These are phyloP conservation scores for Melanotaenia trifasciata DNA, from an alignment of 2,797 vertebrate genomes.

Conservation along the genomic window DNA sequence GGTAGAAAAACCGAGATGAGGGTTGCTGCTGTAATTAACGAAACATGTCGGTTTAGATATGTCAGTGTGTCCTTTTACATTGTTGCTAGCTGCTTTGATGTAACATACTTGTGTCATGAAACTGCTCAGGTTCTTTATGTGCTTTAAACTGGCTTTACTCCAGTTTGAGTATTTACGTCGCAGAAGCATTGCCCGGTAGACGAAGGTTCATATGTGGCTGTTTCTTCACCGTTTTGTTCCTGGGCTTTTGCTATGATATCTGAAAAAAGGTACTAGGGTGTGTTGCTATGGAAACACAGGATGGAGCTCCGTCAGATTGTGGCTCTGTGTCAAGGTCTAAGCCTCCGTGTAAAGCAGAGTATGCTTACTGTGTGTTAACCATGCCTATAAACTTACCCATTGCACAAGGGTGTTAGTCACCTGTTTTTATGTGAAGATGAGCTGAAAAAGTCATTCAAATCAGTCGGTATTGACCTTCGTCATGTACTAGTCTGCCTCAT, in stretches of 20 bases:
- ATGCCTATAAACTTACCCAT: constrained; percentile 59
- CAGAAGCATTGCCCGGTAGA: constrained; percentile 45
- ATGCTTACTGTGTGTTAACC: constrained; percentile 74
- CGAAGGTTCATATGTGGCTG: constrained; percentile 49
- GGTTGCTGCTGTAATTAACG: constrained; percentile 60
- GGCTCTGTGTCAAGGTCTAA: constrained; percentile 81
- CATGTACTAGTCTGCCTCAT: constrained; percentile 3
- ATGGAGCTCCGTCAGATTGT: constrained; percentile 78
- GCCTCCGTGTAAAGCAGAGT: constrained; percentile 70
- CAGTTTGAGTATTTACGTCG: constrained; percentile 46
- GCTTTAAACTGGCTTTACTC: constrained; percentile 13
- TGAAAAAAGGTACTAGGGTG: constrained; percentile 70
- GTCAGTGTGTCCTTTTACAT: constrained; percentile 2
- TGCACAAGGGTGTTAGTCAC: constrained; percentile 32
- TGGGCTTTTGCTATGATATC: constrained; percentile 73
- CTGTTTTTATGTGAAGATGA: constrained; percentile 13
- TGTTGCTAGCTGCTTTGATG: constrained; percentile 25
- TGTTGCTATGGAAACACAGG: constrained; percentile 84
- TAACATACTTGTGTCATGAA: constrained; percentile 36
- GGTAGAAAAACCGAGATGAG: constrained; percentile 35
- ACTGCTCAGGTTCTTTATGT: constrained; percentile 11
- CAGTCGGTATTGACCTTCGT: constrained; percentile 19
- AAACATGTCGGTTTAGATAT: constrained; percentile 47
- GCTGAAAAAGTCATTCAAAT: constrained; percentile 12
- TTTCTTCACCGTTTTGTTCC: constrained; percentile 70